A percentile compares a stretch with the other conserved stretches of the same genome.
Conservation (phyloP, 2,888 invertebrate species). For the Ochlodes sylvanus region DNA sequence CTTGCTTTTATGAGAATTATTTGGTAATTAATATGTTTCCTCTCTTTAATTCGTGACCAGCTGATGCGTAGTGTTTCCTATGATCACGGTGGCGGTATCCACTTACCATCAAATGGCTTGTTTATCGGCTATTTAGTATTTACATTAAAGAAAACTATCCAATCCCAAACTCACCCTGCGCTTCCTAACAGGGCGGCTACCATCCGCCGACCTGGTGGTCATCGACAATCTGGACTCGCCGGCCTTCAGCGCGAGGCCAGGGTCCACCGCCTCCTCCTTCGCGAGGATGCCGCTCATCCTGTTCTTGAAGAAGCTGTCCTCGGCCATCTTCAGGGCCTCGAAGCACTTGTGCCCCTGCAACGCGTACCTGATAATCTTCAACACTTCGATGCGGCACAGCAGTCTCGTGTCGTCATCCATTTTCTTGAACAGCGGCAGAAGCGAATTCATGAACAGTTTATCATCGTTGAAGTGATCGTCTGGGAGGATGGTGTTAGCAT, state of each 20-base stretch:
- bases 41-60: too few species aligned
- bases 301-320: conserved; percentile 65
- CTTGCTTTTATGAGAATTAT: too few species aligned
- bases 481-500: conserved; percentile 71
- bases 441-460: conserved; percentile 74
- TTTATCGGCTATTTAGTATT: too few species aligned
- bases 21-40: too few species aligned
- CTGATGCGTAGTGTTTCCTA: too few species aligned
- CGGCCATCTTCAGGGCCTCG: conserved; percentile 65
- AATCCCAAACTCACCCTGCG: conserved; percentile 64
- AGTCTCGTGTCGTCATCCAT: conserved; percentile 77
- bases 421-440: conserved; percentile 75
- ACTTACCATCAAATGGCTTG: too few species aligned
- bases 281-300: conserved; percentile 57
- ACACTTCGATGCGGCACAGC: conserved; percentile 71
- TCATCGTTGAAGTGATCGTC: conserved; percentile 79
- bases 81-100: too few species aligned
- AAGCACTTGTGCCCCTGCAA: conserved; percentile 71
- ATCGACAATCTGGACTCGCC: conserved; percentile 65
- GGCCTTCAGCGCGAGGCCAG: conserved; percentile 44
- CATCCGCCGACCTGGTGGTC: conserved; percentile 77
- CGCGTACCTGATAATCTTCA: conserved; percentile 74
- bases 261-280: conserved; percentile 58
- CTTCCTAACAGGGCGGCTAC: conserved; percentile 72
- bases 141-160: too few species aligned